A percentile compares a stretch with the other conserved stretches of the same genome.
Evolutionary conservation across 2,888 invertebrate genomes (phyloP).

Genomic region (Pandemis corylana): DNA sequence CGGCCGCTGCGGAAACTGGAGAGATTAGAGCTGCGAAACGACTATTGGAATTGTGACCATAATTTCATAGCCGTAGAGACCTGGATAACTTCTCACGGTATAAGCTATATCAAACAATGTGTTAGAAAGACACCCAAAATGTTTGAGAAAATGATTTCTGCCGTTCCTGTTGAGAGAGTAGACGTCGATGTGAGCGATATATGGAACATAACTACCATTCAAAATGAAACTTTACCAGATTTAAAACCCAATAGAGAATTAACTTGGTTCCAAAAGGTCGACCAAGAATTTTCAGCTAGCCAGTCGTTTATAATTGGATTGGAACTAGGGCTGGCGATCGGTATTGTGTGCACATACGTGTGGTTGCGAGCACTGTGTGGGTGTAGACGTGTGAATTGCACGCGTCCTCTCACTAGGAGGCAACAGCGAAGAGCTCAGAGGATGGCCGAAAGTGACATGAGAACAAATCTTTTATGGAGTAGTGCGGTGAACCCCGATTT

Average conservation of each 20-base stretch:
- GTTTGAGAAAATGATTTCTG: conserved; percentile 84
- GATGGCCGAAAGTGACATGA: conserved; percentile 67
- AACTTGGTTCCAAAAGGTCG: conserved; percentile 72
- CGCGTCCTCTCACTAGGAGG: conserved; percentile 57
- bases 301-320: conserved; percentile 77
- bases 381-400: conserved; percentile 61
- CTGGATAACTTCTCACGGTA: conserved; percentile 70
- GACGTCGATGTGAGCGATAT: conserved; percentile 70
- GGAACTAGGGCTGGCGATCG: conserved; percentile 74
- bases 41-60: conserved; percentile 84
- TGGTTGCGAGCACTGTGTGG: conserved; percentile 72
- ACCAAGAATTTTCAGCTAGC: conserved; percentile 73
- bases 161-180: conserved; percentile 67
- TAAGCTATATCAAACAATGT: conserved; percentile 79
- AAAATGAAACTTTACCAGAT: conserved; percentile 52
- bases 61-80: conserved; percentile 70
- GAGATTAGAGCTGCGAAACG: conserved; percentile 81
- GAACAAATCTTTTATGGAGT: conserved; percentile 73
- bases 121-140: conserved; percentile 75
- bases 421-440: conserved; percentile 59
- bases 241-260: conserved; percentile 52
- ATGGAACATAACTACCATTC: conserved; percentile 70
- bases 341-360: conserved; percentile 74
- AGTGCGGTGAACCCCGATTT: conserved; percentile 66
- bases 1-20: conserved; percentile 77